Conservation (phyloP, 2,113 vertebrate genomes). For the Halichoeres trimaculatus region DNA sequence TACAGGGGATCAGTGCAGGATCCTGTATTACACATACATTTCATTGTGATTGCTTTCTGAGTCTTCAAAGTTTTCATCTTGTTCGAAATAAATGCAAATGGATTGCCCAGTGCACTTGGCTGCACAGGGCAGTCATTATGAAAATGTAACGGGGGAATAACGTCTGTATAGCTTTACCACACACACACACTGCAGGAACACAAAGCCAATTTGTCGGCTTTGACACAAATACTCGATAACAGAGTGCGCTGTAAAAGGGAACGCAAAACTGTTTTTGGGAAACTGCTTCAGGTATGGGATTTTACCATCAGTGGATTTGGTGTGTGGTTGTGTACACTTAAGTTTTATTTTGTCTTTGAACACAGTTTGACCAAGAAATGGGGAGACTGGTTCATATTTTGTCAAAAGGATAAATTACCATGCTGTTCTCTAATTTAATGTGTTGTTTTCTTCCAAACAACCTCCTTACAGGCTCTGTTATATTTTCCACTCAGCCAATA, state of each 20-base stretch:
- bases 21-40: too few species aligned
- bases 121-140: constrained; percentile 1
- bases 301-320: constrained; percentile 24
- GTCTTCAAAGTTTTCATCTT: too few species aligned
- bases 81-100: too few species aligned
- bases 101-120: background rate
- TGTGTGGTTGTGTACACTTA: background rate
- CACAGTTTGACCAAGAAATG: background rate
- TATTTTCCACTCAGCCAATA: constrained; percentile 16
- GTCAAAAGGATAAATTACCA: constrained; percentile 2
- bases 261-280: constrained; percentile 16
- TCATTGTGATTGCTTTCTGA: too few species aligned
- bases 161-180: constrained; percentile 10
- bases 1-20: too few species aligned
- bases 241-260: too few species aligned
- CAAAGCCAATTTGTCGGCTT: constrained; percentile 49
- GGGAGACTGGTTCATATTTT: constrained; percentile 16
- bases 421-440: background rate
- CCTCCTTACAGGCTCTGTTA: constrained; percentile 14
- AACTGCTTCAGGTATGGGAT: constrained; percentile 26
- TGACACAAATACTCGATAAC: constrained; percentile 44
- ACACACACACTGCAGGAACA: constrained; percentile 11
- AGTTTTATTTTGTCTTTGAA: constrained; percentile 10
- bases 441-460: constrained; percentile 8
- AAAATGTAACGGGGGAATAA: constrained; percentile 43